Evolutionary conservation across 2,113 vertebrate genomes (phyloP).

Genomic region (Pholis gunnellus): DNA sequence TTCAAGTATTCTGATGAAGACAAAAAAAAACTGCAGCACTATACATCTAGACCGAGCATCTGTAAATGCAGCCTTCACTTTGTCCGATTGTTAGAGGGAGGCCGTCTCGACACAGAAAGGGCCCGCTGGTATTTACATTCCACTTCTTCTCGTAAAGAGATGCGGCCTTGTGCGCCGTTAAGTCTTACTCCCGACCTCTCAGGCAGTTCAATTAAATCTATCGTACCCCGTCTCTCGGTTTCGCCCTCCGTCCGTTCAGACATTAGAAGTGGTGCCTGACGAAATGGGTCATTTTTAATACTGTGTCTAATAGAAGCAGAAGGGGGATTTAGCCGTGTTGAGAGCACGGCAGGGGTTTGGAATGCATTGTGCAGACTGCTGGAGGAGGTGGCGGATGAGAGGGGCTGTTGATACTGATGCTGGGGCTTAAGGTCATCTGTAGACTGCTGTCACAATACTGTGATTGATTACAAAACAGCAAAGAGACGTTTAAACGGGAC

Average conservation of each 20-base stretch:
- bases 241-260: slow-evolving; percentile 29
- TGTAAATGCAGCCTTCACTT: slow-evolving; percentile 29
- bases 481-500: neutral
- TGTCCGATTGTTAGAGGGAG: slow-evolving; percentile 25
- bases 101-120: slow-evolving; percentile 47
- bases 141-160: slow-evolving; percentile 50
- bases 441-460: slow-evolving; percentile 16
- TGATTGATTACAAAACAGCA: slow-evolving; percentile 4
- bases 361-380: slow-evolving; percentile 49
- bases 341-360: slow-evolving; percentile 47
- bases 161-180: slow-evolving; percentile 10
- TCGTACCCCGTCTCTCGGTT: slow-evolving; percentile 18
- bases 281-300: slow-evolving; percentile 79
- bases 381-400: slow-evolving; percentile 4
- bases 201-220: slow-evolving; percentile 52
- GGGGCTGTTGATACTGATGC: slow-evolving; percentile 42
- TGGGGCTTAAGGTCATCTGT: slow-evolving; percentile 45
- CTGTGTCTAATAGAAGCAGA: slow-evolving; percentile 56
- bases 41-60: neutral
- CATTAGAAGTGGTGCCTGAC: slow-evolving; percentile 31
- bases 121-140: slow-evolving; percentile 50
- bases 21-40: slow-evolving; percentile 9
- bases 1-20: slow-evolving; percentile 32
- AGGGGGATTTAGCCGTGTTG: slow-evolving; percentile 66
- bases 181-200: slow-evolving; percentile 16